Conservation (phyloP, 2,113 vertebrate genomes). For the Physeter macrocephalus region DNA sequence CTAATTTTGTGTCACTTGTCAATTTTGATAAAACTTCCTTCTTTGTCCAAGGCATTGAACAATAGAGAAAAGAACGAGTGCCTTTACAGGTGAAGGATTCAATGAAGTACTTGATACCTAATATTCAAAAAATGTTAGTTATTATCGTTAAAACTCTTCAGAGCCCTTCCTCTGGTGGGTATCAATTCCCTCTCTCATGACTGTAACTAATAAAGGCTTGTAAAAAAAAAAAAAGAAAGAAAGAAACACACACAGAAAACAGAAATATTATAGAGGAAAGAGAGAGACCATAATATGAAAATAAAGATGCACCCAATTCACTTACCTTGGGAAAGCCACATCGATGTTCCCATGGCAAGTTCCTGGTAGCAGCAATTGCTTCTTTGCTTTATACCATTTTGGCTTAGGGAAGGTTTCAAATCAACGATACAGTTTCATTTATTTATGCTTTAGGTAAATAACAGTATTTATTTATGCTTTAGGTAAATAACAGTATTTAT, state of each 20-base stretch:
- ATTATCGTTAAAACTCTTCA: background rate
- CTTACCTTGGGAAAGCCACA: background rate
- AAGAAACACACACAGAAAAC: no score
- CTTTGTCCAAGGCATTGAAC: background rate
- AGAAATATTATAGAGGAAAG: background rate
- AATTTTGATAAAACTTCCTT: background rate
- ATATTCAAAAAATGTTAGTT: background rate
- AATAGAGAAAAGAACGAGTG: background rate
- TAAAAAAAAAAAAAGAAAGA: background rate
- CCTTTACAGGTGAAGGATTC: background rate
- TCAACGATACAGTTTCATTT: background rate
- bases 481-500: no score
- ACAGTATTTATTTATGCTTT: background rate
- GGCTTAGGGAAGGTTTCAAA: background rate
- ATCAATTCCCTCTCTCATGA: background rate
- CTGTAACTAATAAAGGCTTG: background rate
- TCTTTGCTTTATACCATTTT: background rate
- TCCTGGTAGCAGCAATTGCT: background rate
- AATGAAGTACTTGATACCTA: background rate
- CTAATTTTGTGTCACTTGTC: background rate
- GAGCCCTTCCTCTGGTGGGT: background rate
- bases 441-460: background rate
- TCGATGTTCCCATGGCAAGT: accelerated
- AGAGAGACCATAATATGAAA: background rate
- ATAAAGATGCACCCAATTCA: background rate